Conservation (phyloP, 2,888 invertebrate species). For the Theretra japonica region DNA sequence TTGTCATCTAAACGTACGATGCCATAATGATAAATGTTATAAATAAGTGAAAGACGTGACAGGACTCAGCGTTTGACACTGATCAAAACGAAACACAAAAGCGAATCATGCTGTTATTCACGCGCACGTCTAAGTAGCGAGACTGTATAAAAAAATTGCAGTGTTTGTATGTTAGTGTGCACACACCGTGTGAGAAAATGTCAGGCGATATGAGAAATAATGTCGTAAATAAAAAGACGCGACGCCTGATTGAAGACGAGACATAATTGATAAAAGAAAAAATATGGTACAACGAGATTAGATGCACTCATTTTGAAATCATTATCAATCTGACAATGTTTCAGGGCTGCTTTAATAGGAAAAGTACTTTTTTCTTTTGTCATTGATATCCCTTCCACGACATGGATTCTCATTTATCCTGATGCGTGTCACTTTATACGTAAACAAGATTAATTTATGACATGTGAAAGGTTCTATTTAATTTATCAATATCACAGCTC, state of each 20-base stretch:
- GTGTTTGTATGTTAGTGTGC: constrained; percentile 10
- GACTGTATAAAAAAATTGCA: background rate
- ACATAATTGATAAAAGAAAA: constrained; percentile 16
- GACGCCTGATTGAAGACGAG: constrained; percentile 20
- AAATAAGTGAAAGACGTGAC: constrained; percentile 1
- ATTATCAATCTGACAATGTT: constrained; percentile 9
- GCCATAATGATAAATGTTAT: constrained; percentile 18
- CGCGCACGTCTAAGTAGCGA: background rate
- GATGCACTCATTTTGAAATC: background rate
- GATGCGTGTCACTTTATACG: constrained; percentile 4
- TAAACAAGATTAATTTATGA: constrained; percentile 20
- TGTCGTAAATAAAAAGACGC: background rate
- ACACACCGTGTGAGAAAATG: constrained; percentile 16
- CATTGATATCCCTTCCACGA: constrained; percentile 2
- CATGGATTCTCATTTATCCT: background rate
- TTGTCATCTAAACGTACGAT: constrained; percentile 20
- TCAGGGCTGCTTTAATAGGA: background rate
- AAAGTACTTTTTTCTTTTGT: constrained; percentile 22
- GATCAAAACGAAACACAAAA: constrained; percentile 22
- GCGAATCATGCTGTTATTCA: background rate
- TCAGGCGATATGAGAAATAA: constrained; percentile 16
- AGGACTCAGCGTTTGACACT: constrained; percentile 2
- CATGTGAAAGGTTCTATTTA: constrained; percentile 18
- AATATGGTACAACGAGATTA: background rate
- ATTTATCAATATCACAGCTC: constrained; percentile 20